A percentile compares a stretch with the other conserved stretches of the same genome.
phyloP scores from a whole-genome alignment of 2,888 invertebrate genomes.

The Hecatera dysodea region DNA sequence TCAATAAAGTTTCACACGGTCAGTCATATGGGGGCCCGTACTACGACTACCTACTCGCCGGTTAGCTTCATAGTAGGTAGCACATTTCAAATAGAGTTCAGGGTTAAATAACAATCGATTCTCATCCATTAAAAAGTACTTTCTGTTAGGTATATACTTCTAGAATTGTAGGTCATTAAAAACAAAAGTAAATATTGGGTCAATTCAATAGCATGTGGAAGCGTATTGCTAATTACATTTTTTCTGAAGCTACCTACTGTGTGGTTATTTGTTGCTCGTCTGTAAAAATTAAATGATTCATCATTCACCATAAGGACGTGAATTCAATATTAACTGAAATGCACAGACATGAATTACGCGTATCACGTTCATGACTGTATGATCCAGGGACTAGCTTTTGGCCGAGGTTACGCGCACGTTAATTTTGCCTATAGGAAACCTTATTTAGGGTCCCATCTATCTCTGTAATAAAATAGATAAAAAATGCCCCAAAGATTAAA shows the following conservation, averaged over 20 bases:
- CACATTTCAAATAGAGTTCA: conserved; percentile 80
- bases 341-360: not conserved
- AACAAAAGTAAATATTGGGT: conserved; percentile 27
- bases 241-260: conserved; percentile 10
- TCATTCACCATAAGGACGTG: not conserved
- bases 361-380: not conserved
- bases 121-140: conserved; percentile 71
- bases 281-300: not conserved
- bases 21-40: conserved; percentile 69
- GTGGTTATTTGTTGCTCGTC: not conserved
- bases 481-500: too few species aligned
- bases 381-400: not conserved
- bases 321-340: not conserved
- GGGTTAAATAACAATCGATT: conserved; percentile 87
- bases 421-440: too few species aligned
- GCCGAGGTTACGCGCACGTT: too few species aligned
- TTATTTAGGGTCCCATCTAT: too few species aligned
- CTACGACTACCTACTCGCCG: conserved; percentile 76
- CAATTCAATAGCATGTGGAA: not conserved
- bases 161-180: conserved; percentile 37
- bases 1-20: conserved; percentile 65
- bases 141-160: conserved; percentile 45
- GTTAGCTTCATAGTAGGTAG: conserved; percentile 65
- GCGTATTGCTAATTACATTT: conserved; percentile 24
- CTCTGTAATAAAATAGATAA: not conserved